Conservation (phyloP, 2,797 vertebrate genomes). For the Aulostomus chinensis region DNA sequence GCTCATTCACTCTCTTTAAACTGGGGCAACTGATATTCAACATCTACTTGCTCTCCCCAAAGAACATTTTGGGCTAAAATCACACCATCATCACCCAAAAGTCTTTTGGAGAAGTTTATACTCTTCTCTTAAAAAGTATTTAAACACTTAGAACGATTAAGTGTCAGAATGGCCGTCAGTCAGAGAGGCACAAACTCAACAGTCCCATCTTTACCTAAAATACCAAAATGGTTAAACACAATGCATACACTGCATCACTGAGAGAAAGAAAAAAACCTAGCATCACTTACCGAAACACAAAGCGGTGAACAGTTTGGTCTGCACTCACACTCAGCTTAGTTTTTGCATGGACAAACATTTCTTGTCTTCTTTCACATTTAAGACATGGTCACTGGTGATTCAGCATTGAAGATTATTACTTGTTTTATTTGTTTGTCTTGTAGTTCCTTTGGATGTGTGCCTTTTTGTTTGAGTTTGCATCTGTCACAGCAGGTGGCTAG, state of each 20-base stretch:
- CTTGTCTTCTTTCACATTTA: slow-evolving; percentile 75
- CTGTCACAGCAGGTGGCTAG: slow-evolving; percentile 94
- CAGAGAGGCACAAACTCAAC: slow-evolving; percentile 68
- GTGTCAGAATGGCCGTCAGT: slow-evolving; percentile 53
- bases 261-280: slow-evolving; percentile 56
- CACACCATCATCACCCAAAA: slow-evolving; percentile 19
- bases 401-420: slow-evolving; percentile 82
- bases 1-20: slow-evolving; percentile 20
- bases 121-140: slow-evolving; percentile 15
- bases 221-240: slow-evolving; percentile 61
- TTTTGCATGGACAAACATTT: slow-evolving; percentile 71
- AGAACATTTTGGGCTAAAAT: slow-evolving; percentile 48
- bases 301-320: slow-evolving; percentile 75
- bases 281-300: slow-evolving; percentile 68
- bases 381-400: slow-evolving; percentile 87
- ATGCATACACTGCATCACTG: slow-evolving; percentile 61
- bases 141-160: slow-evolving; percentile 34
- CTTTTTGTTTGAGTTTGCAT: slow-evolving; percentile 91
- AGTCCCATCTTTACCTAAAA: slow-evolving; percentile 48
- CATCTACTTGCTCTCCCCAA: slow-evolving; percentile 21
- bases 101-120: slow-evolving; percentile 8
- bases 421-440: slow-evolving; percentile 28
- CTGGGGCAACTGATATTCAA: slow-evolving; percentile 40
- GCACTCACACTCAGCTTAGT: slow-evolving; percentile 54
- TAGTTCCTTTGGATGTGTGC: slow-evolving; percentile 91